Base-by-base conservation (phyloP, 2,888 invertebrate genomes). In the Drosophila kuntzei region DNA sequence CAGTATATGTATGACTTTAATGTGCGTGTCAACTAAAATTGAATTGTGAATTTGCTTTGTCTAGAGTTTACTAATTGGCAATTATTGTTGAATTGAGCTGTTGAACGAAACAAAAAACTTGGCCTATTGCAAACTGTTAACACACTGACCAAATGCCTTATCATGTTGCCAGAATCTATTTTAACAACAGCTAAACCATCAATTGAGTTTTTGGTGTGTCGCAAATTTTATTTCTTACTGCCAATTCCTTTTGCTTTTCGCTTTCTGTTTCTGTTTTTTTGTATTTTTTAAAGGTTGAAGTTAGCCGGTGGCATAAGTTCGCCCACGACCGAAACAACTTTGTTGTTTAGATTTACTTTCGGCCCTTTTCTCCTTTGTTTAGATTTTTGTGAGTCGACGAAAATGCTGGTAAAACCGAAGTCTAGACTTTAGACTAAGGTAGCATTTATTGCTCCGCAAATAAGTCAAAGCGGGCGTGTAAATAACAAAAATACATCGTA, bases 401-500 rank as follows among this genome's bases (percentile, higher is more conserved):
- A 54, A 58, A 57, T 49, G 46, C 47, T 51, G 65, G 34, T 58
- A 58, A 58, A 69, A 46, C 44, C 60, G 51, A 59, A 44, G 81
- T 82, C 87, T 82, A 87, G 78, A 83, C 84, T 57, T 75, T 83
- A 86, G 71, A 84, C 87, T 54, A 44, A 70, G 79, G 74, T 77
- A 75, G 71, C 79, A 84, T 81, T 84, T 79, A 76, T 71, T 81
- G 85, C 69, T 65, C 49, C 61, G 55, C 76, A 68, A 76, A 67
- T 67, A 70, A 80, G 83, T 83, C 70, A 78, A 77, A 84, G 85
- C 63, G 68, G 71, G 77, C 77, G 83, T 82, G 81, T 71, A 82
- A 85, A 85, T 74, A 67, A 54, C 57, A 60, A 65, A 47, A 51
- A 59, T 16, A 44, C 22, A 34, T 12, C 25, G 16, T 44, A 39